These are phyloP conservation scores for Glareola pratincola DNA, from an alignment of 2,113 vertebrate genomes.

Conservation along the genomic window DNA sequence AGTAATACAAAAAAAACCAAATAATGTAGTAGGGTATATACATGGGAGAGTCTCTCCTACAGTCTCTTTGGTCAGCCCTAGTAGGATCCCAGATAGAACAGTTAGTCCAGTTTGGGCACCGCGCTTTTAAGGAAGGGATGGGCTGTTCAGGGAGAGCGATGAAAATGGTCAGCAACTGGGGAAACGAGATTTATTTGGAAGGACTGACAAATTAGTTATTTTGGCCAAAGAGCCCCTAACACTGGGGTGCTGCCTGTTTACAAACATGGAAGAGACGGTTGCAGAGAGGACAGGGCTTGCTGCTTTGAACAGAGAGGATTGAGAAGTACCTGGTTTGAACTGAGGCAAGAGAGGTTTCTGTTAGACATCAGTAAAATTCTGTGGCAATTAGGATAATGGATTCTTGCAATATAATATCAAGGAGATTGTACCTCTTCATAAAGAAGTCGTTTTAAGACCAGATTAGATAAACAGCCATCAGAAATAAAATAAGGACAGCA, in stretches of 20 bases:
- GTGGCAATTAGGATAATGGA: neutral
- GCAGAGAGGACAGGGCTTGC: neutral
- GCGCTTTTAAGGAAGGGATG: neutral
- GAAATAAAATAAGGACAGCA: neutral
- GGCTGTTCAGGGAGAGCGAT: neutral
- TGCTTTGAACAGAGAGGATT: neutral
- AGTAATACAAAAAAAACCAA: neutral
- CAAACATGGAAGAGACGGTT: neutral
- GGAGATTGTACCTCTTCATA: neutral
- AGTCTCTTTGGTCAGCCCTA: neutral
- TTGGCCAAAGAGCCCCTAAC: fast-evolving
- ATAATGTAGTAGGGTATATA: neutral
- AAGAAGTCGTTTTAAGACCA: neutral
- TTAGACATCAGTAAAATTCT: neutral
- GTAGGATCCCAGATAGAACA: neutral
- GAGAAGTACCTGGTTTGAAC: neutral
- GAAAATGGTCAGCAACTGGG: neutral
- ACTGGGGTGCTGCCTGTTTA: neutral
- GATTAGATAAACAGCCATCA: neutral
- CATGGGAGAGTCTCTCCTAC: neutral
- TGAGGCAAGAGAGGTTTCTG: neutral
- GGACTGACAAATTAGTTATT: neutral
- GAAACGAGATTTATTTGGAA: neutral
- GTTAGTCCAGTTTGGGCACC: neutral
- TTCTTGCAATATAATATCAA: neutral